These are phyloP conservation scores for Campylomormyrus numenius DNA, from an alignment of 2,113 vertebrate genomes.

Conservation along the genomic window DNA sequence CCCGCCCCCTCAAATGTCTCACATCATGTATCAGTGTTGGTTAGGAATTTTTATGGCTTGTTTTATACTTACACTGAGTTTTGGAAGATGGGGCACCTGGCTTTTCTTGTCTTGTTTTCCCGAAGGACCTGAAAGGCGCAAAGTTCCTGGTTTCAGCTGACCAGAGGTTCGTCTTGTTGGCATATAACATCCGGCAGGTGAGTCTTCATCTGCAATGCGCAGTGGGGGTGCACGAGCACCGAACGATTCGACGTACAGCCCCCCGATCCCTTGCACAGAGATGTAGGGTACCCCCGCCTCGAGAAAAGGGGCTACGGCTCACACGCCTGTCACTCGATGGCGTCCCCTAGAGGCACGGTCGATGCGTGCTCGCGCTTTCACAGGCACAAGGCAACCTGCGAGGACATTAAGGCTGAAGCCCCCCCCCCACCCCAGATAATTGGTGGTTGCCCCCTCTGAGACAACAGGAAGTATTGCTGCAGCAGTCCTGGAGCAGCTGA, in stretches of 20 bases:
- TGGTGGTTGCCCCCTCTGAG: not conserved
- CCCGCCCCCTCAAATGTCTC: not conserved
- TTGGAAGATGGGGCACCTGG: not conserved
- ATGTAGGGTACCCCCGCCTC: not conserved
- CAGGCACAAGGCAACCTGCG: not conserved
- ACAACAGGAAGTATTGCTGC: constrained; percentile 29
- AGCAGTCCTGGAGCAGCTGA: constrained; percentile 30
- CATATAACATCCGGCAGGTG: constrained; percentile 61
- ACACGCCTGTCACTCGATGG: not conserved
- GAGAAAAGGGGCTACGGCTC: not conserved
- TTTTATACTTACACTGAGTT: not conserved
- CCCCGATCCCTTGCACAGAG: not conserved
- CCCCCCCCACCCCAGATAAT: too few species aligned
- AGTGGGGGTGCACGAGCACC: not conserved
- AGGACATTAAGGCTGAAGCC: not conserved
- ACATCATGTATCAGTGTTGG: not conserved
- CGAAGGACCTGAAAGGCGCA: constrained; percentile 36
- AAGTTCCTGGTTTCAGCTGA: constrained; percentile 61
- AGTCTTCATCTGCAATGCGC: constrained; percentile 23
- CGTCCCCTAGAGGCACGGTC: not conserved
- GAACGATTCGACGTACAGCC: not conserved
- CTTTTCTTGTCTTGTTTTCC: constrained; percentile 25
- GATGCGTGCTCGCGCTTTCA: not conserved
- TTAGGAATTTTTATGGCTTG: not conserved
- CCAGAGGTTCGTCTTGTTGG: constrained; percentile 62